Conservation (phyloP, 2,113 vertebrate species). For the Oryzias javanicus region DNA sequence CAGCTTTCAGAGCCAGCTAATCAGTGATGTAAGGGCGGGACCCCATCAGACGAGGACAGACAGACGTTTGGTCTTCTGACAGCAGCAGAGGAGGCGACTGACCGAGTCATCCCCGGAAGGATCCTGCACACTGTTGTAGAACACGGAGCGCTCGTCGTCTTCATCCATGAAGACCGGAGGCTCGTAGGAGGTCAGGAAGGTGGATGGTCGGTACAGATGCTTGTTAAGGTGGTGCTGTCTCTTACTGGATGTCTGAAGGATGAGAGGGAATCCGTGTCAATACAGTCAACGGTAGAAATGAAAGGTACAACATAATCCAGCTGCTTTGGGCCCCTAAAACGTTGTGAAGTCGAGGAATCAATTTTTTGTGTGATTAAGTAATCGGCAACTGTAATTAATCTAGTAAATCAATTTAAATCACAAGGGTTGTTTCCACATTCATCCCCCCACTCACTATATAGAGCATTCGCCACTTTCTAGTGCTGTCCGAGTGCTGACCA, state of each 20-base stretch:
- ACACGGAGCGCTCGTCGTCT: slow-evolving; percentile 90
- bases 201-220: slow-evolving; percentile 97
- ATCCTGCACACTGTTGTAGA: slow-evolving; percentile 83
- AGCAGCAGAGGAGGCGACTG: slow-evolving; percentile 24
- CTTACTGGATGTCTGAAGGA: slow-evolving; percentile 87
- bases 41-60: background rate
- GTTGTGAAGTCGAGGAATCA: too few relatives aligned
- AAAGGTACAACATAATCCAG: too few relatives aligned
- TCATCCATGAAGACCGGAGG: slow-evolving; percentile 99
- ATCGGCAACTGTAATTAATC: too few relatives aligned
- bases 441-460: too few relatives aligned
- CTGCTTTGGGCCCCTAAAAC: too few relatives aligned
- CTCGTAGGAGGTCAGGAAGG: slow-evolving; percentile 97
- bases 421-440: too few relatives aligned
- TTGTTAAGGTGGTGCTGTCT: slow-evolving; percentile 97
- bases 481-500: too few relatives aligned
- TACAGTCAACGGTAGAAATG: background rate
- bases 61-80: background rate
- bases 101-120: slow-evolving; percentile 85
- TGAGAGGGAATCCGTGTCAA: background rate
- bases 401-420: too few relatives aligned
- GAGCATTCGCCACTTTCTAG: too few relatives aligned
- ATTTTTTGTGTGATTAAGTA: too few relatives aligned
- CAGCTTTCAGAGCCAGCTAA: too few relatives aligned
- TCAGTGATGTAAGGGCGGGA: too few relatives aligned